These are phyloP conservation scores for Oxyura jamaicensis DNA, from an alignment of 2,113 vertebrate species.

Conservation along the genomic window DNA sequence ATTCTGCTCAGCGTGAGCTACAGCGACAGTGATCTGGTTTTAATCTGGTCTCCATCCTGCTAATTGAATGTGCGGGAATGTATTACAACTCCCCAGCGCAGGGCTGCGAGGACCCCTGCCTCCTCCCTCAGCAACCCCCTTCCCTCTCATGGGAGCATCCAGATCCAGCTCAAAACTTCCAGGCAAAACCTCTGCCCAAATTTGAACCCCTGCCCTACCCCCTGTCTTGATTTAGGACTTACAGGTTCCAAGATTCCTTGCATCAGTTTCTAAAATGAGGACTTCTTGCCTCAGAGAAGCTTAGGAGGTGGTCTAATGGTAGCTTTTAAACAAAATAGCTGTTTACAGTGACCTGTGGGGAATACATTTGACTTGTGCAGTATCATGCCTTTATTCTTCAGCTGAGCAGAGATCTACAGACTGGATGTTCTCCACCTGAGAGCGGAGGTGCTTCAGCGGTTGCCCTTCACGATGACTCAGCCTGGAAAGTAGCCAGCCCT, in stretches of 20 bases:
- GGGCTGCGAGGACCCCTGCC: not conserved
- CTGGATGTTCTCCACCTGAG: not conserved
- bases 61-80: not conserved
- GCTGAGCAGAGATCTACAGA: not conserved
- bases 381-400: not conserved
- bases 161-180: not conserved
- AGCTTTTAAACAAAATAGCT: not conserved
- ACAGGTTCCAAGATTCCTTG: not conserved
- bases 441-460: not conserved
- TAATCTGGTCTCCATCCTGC: not conserved
- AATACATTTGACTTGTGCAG: not conserved
- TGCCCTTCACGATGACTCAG: not conserved
- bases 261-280: not conserved
- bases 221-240: not conserved
- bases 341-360: not conserved
- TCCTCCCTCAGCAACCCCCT: not conserved
- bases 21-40: not conserved
- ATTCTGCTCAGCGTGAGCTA: not conserved
- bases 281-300: not conserved
- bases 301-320: not conserved
- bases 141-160: not conserved
- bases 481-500: not conserved
- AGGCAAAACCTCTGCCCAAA: not conserved
- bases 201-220: not conserved
- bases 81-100: not conserved